phyloP scores from a whole-genome alignment of 1,140 invertebrate genomes.

The Drosophila chauvacae region DNA sequence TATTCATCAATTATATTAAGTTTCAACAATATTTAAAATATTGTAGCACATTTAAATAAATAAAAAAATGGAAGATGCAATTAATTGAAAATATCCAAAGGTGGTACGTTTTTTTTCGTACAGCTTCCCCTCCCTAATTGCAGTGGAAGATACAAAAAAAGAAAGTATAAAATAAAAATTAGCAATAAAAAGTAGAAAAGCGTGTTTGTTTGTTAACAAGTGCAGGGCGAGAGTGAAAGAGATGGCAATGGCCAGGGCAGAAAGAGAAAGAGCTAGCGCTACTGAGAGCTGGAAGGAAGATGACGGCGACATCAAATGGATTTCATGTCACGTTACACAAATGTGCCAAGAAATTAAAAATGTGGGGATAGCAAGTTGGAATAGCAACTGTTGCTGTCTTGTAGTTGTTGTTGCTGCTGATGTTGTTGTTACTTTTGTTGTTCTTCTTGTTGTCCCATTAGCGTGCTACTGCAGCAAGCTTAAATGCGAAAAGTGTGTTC shows the following conservation, averaged over 20 bases:
- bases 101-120: background rate
- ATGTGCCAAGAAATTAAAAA: conserved; percentile 83
- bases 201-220: conserved; percentile 82
- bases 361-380: conserved; percentile 65
- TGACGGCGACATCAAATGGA: conserved; percentile 77
- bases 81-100: background rate
- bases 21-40: background rate
- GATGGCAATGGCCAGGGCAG: conserved; percentile 6
- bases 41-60: background rate
- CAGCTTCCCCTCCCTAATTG: conserved; percentile 8
- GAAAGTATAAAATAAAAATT: conserved; percentile 76
- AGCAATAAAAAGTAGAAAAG: conserved; percentile 83
- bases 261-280: conserved; percentile 5
- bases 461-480: conserved; percentile 70
- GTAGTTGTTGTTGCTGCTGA: conserved; percentile 52
- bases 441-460: conserved; percentile 77
- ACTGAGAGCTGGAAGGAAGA: conserved; percentile 15
- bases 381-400: conserved; percentile 69
- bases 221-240: conserved; percentile 42
- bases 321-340: conserved; percentile 83
- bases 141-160: conserved; percentile 60
- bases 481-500: conserved; percentile 82
- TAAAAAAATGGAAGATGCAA: too few relatives aligned
- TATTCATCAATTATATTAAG: too few relatives aligned
- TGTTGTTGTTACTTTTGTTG: conserved; percentile 31